phyloP scores from a whole-genome alignment of 2,888 invertebrate genomes.

The Agrochola lychnidis region DNA sequence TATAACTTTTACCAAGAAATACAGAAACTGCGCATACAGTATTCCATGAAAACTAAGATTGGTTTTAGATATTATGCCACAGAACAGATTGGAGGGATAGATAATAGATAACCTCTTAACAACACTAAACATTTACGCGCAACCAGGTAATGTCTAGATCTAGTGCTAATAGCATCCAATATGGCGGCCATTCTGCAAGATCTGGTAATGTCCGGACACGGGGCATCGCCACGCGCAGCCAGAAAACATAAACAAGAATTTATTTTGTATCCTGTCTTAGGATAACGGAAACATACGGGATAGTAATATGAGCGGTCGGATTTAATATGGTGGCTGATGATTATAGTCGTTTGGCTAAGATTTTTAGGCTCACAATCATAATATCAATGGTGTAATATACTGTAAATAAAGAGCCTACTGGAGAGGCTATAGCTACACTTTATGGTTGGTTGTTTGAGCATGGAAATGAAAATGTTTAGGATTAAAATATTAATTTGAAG shows the following conservation, averaged over 20 bases:
- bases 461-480: neutral
- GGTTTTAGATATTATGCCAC: neutral
- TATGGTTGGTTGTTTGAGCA: neutral
- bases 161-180: constrained; percentile 31
- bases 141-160: constrained; percentile 6
- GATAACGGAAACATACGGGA: constrained; percentile 28
- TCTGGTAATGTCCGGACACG: constrained; percentile 35
- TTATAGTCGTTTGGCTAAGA: neutral
- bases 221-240: constrained; percentile 54
- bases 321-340: neutral
- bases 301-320: neutral
- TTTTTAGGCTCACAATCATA: neutral
- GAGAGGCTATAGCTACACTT: neutral
- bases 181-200: constrained; percentile 21
- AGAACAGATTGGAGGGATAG: neutral
- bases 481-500: neutral
- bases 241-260: constrained; percentile 67
- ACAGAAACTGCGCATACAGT: neutral
- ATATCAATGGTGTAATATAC: neutral
- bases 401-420: neutral
- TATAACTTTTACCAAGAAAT: neutral
- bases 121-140: constrained; percentile 5
- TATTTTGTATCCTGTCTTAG: constrained; percentile 55
- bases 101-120: neutral
- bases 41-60: neutral